Base-by-base conservation (phyloP, 2,113 vertebrate species). In the Turnix velox region DNA sequence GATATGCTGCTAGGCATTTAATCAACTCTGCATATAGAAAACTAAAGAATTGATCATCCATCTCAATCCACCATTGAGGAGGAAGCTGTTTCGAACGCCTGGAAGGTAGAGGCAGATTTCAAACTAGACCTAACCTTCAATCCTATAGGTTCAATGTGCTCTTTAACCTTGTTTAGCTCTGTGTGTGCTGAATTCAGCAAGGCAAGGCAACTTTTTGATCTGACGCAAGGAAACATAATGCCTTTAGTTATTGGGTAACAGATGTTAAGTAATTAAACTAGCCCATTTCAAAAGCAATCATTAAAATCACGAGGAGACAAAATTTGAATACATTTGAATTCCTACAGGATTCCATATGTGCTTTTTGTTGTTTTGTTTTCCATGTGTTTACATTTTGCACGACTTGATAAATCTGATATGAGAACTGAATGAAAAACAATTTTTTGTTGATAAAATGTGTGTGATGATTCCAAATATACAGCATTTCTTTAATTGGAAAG, bases 201-300 rank as follows among this genome's bases (percentile, higher is more conserved):
- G 91, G 79, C 79, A 67, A 88, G 86, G 89, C 91, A 96, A 68
- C 69, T 96, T 92, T 94, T 40, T 51, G 87, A 87, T 81, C 7
- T 14, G 35, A 55, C 1, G 0, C 37, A 35, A n/a, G 45, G 73
- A 87, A 67, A 82, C 71, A 45, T 49, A 78, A 84, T 82, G 83
- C 46, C 77, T 94, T 92, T 72, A 59, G 42, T 94, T 87, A 91
- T 69, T 69, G 74, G 87, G 94, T 83, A 91, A 74, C 90, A 96
- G 94, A 95, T 95, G 93, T 91, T 93, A 85, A 62, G 58, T 88
- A 94, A 96, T 95, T 91, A 96, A 95, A 95, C 67, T 45, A 90
- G 19, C 30, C 88, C 52, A 57, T 91, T 97, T 94, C 87, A 94
- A 94, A 95, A 82, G 68, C 72, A 67, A 61, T 94, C 82, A 78